Conservation (phyloP, 2,888 invertebrate genomes). For the Eupithecia abbreviata region DNA sequence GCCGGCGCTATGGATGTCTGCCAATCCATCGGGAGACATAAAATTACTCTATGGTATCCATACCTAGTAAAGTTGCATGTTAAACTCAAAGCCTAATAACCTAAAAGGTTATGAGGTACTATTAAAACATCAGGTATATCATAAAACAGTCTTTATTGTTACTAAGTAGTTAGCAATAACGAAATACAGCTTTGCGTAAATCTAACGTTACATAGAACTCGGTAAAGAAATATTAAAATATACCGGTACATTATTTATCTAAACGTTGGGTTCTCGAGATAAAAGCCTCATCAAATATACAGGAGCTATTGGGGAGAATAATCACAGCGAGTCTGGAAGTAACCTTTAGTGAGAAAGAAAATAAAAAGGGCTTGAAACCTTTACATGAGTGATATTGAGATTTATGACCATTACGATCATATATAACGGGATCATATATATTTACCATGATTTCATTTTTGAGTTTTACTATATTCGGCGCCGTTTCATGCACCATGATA, state of each 20-base stretch:
- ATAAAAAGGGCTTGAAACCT: not conserved
- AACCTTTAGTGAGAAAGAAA: conserved; percentile 6
- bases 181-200: conserved; percentile 61
- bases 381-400: not conserved
- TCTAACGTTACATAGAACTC: conserved; percentile 45
- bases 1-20: no score
- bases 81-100: not conserved
- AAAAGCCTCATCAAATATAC: conserved; percentile 46
- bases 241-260: conserved; percentile 26
- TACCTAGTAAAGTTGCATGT: no score
- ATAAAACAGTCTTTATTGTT: conserved; percentile 76
- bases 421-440: no score
- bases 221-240: conserved; percentile 29
- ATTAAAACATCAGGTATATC: conserved; percentile 44
- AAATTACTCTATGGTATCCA: no score
- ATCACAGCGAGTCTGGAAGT: conserved; percentile 27
- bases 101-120: not conserved
- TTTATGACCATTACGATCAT: not conserved
- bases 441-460: no score
- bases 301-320: conserved; percentile 31
- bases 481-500: no score
- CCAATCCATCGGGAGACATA: no score
- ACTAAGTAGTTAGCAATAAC: conserved; percentile 68
- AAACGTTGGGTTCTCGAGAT: conserved; percentile 37
- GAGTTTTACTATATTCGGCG: no score